Evolutionary conservation across 2,797 vertebrate genomes (phyloP), one percentile per base, ranked within the genome.

Genomic region (Loriculus beryllinus): DNA sequence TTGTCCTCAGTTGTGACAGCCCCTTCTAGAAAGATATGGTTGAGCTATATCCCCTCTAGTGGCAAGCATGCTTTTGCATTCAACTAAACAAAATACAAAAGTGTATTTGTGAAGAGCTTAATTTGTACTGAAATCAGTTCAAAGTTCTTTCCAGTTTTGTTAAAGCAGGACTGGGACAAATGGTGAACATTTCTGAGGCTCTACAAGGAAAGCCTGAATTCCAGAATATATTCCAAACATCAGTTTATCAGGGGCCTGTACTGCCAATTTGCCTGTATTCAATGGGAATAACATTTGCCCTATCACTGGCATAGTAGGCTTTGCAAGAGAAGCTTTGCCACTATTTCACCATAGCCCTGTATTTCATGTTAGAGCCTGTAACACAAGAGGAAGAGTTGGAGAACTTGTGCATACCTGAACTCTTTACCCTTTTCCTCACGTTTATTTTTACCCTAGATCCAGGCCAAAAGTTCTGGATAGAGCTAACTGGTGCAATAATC

Each of bases 11-110:
- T 47, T 71, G 45, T 51, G 60, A 68, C 48, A 68, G 26, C 21
- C 19, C 10, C 37, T 71, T 82, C 63, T 25, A 80, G n/a, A 54
- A 40, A 2, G 6, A 69, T 69, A 67, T 3, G 1, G 39, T 62
- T 95, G 90, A 93, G 64, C 74, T 90, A 12, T 75, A 60, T 83
- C 80, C 80, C 82, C 70, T 95, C 93, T 95, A n/a, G 83, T 90
- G 92, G 92, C 39, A 22, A 75, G 20, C 68, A 20, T 3, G 25
- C 42, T 23, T 74, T 13, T 80, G 33, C 68, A 37, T 67, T 86
- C 23, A 29, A 17, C 20, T 49, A 19, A 82, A 45, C 22, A 62
- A 88, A 91, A 64, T 29, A 6, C 14, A 69, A 59, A 83, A 68
- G 9, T 29, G 5, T 42, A 29, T 76, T 83, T 75, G 37, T 45